Evolutionary conservation across 1,140 invertebrate genomes (phyloP).

Genomic region (Ephestia elutella): DNA sequence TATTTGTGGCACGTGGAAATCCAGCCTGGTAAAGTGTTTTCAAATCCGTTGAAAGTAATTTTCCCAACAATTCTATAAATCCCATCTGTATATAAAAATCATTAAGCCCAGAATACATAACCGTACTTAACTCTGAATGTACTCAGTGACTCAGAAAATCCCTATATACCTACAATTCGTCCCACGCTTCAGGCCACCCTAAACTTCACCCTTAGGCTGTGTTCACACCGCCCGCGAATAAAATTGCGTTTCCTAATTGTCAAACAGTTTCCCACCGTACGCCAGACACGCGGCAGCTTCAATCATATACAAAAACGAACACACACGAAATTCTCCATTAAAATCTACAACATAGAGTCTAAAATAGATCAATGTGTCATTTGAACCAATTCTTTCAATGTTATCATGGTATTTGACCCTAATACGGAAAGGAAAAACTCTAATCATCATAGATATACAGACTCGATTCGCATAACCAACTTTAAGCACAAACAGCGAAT

Average conservation of each 20-base stretch:
- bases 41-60: too few species aligned
- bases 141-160: slow-evolving; percentile 9
- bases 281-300: slow-evolving; percentile 56
- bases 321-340: slow-evolving; percentile 18
- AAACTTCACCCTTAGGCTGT: slow-evolving; percentile 29
- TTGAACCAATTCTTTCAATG: slow-evolving; percentile 11
- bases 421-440: slow-evolving; percentile 4
- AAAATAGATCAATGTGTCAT: slow-evolving; percentile 1
- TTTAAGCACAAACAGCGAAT: too few species aligned
- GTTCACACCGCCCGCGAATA: slow-evolving; percentile 44
- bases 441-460: slow-evolving; percentile 13
- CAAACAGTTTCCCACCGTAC: slow-evolving; percentile 54
- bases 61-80: not conserved
- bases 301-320: slow-evolving; percentile 23
- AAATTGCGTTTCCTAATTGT: slow-evolving; percentile 67
- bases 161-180: slow-evolving; percentile 18
- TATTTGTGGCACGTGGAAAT: too few species aligned
- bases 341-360: not conserved
- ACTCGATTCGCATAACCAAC: not conserved
- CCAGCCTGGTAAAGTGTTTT: too few species aligned
- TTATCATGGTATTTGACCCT: slow-evolving; percentile 17
- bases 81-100: not conserved
- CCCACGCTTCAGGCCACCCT: slow-evolving; percentile 39
- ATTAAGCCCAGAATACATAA: not conserved
- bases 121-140: not conserved